Conservation (phyloP, 2,888 invertebrate genomes). For the Sarcophaga rosellei region DNA sequence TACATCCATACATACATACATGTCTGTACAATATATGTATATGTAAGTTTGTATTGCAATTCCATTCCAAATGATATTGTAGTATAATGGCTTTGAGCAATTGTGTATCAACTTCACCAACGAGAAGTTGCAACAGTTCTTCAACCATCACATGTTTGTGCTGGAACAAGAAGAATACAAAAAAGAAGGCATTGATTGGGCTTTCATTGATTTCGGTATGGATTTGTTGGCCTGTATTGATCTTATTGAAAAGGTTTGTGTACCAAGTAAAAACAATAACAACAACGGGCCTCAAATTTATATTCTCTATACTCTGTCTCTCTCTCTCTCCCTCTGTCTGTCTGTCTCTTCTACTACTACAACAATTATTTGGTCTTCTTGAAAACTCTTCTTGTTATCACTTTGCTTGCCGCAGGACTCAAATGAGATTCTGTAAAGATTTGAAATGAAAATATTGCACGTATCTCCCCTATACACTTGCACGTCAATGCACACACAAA, state of each 20-base stretch:
- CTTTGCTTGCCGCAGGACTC: background rate
- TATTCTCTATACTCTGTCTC: background rate
- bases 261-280: conserved; percentile 36
- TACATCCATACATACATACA: background rate
- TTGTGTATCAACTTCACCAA: conserved; percentile 99
- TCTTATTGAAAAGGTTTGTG: conserved; percentile 95
- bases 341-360: background rate
- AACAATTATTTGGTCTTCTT: background rate
- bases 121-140: conserved; percentile 99
- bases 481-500: conserved; percentile 9
- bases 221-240: conserved; percentile 99
- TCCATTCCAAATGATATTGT: conserved; percentile 70
- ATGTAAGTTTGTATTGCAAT: conserved; percentile 28
- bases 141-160: conserved; percentile 99
- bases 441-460: background rate
- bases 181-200: conserved; percentile 98
- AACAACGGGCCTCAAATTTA: conserved; percentile 51
- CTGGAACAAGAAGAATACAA: conserved; percentile 99
- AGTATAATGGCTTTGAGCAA: conserved; percentile 99
- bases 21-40: background rate
- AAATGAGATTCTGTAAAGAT: background rate
- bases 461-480: background rate
- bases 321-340: background rate
- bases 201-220: conserved; percentile 99
- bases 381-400: background rate